Evolutionary conservation across 2,113 vertebrate genomes (phyloP).

Genomic region (Suricata suricatta): DNA sequence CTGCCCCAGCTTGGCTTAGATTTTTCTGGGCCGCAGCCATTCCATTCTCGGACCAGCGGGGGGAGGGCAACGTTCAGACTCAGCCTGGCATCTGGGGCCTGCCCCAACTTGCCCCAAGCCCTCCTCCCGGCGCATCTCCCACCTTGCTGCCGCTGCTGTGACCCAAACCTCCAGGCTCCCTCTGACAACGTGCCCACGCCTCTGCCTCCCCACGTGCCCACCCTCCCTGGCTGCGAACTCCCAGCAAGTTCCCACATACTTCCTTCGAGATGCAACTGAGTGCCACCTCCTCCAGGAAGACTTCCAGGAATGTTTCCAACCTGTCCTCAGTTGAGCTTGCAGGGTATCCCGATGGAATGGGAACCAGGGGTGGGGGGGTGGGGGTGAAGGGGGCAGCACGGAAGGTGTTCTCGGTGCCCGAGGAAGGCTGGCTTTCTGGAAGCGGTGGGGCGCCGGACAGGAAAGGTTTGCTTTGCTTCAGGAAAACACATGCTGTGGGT

Average conservation of each 20-base stretch:
- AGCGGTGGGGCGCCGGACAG: not conserved
- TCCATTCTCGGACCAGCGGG: not conserved
- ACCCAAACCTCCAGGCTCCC: not conserved
- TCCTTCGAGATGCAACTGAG: not conserved
- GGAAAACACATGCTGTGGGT: not conserved
- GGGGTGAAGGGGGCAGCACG: not conserved
- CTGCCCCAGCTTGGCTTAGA: not conserved
- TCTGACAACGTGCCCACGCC: not conserved
- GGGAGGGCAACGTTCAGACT: not conserved
- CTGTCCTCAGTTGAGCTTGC: not conserved
- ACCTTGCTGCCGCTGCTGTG: rapidly evolving
- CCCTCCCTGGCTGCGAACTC: not conserved
- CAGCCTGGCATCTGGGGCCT: not conserved
- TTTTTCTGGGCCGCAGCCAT: not conserved
- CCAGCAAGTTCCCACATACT: rapidly evolving
- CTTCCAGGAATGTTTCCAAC: not conserved
- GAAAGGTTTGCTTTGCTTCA: too few species aligned
- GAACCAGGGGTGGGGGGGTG: too few species aligned
- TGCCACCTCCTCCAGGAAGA: not conserved
- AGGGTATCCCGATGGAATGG: not conserved
- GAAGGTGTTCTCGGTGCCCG: not conserved
- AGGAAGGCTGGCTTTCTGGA: not conserved
- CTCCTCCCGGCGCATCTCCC: not conserved
- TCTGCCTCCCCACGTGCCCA: not conserved
- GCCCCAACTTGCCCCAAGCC: not conserved